phyloP scores from a whole-genome alignment of 2,113 vertebrate species.

The Erpornis zantholeuca region DNA sequence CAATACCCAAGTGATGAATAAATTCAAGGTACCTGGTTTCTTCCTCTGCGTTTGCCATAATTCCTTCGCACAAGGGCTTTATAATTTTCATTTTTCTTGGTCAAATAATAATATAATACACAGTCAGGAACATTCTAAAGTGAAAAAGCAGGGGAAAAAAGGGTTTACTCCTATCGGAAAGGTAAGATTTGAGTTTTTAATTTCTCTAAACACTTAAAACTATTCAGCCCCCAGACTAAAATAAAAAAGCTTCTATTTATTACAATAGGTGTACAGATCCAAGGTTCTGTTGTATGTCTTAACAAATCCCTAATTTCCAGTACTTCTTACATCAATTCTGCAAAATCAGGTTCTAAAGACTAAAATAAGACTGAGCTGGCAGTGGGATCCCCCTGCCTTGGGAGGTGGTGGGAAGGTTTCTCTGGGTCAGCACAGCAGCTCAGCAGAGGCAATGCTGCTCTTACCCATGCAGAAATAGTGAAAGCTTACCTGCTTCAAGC shows the following conservation, averaged over 20 bases:
- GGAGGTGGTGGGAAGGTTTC: neutral
- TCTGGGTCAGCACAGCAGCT: neutral
- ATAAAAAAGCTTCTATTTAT: neutral
- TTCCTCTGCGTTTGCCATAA: conserved; percentile 90
- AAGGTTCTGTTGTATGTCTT: neutral
- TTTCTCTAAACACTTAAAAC: neutral
- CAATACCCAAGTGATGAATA: neutral
- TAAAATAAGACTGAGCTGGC: neutral
- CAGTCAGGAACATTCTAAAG: conserved; percentile 94
- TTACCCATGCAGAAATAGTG: neutral
- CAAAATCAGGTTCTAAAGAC: neutral
- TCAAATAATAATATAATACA: conserved; percentile 97
- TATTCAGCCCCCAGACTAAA: neutral
- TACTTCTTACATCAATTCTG: neutral
- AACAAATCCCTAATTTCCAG: neutral
- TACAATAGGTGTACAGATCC: neutral
- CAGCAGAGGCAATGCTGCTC: neutral
- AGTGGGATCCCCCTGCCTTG: neutral
- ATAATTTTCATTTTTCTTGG: conserved; percentile 99
- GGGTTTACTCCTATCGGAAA: neutral
- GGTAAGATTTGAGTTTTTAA: neutral
- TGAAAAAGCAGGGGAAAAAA: neutral
- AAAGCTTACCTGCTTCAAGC: neutral
- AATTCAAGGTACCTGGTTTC: conserved; percentile 85
- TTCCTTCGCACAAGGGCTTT: conserved; percentile 96